These are phyloP conservation scores for Rhagonycha fulva DNA, from an alignment of 2,888 invertebrate genomes.

Conservation along the genomic window DNA sequence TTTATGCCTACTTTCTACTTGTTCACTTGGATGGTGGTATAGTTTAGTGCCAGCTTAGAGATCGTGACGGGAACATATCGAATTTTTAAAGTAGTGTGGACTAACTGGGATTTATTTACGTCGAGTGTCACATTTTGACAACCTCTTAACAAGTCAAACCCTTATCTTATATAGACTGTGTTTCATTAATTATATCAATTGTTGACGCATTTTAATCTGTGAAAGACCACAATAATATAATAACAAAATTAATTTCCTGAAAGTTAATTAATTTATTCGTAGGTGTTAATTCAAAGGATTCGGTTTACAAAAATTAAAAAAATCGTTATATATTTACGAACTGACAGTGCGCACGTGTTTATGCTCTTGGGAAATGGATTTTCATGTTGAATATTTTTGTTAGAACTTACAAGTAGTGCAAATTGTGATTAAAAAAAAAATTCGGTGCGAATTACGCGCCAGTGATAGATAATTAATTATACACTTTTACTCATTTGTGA, in stretches of 20 bases:
- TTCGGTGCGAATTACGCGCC: background rate
- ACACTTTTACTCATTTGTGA: background rate
- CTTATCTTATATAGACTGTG: background rate
- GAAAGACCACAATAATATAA: background rate
- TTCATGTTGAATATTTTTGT: slow-evolving; percentile 28
- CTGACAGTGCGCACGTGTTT: slow-evolving; percentile 32
- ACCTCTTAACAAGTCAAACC: background rate
- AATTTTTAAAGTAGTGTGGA: slow-evolving; percentile 24
- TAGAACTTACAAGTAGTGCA: slow-evolving; percentile 47
- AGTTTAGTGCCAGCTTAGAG: slow-evolving; percentile 50
- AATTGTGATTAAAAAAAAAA: slow-evolving; percentile 37
- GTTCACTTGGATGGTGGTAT: slow-evolving; percentile 41
- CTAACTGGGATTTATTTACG: slow-evolving; percentile 19
- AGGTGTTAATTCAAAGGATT: background rate
- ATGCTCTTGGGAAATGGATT: slow-evolving; percentile 43
- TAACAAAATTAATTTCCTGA: background rate
- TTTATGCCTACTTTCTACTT: slow-evolving; percentile 52
- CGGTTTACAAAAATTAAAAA: background rate
- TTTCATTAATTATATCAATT: background rate
- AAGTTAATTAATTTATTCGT: background rate
- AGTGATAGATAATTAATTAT: background rate
- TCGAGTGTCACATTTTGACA: background rate
- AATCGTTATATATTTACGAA: slow-evolving; percentile 26
- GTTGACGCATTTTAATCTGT: background rate
- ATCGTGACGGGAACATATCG: slow-evolving; percentile 41